These are phyloP conservation scores for Tinea pellionella DNA, from an alignment of 2,888 invertebrate species.

Conservation along the genomic window DNA sequence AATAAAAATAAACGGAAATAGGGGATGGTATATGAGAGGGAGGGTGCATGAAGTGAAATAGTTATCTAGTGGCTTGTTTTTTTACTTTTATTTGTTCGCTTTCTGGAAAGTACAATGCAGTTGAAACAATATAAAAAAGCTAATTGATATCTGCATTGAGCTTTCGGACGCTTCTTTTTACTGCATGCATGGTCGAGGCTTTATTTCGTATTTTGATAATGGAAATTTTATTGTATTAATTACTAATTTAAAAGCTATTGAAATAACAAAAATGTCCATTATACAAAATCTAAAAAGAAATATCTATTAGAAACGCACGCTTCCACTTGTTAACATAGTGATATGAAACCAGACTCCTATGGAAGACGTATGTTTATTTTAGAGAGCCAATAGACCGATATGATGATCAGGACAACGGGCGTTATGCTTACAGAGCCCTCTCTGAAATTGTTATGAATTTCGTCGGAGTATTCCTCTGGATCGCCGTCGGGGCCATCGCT, in stretches of 20 bases:
- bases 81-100: background rate
- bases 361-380: background rate
- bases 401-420: background rate
- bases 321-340: background rate
- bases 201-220: background rate
- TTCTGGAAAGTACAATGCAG: background rate
- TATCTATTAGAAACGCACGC: background rate
- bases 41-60: too few species aligned
- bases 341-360: background rate
- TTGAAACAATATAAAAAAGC: background rate
- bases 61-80: background rate
- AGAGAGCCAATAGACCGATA: background rate
- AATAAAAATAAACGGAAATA: background rate
- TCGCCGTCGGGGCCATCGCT: slow-evolving; percentile 87
- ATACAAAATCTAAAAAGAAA: background rate
- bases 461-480: slow-evolving; percentile 85
- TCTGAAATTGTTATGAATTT: slow-evolving; percentile 90
- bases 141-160: background rate
- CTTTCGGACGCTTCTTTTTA: background rate
- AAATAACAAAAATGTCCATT: too few species aligned
- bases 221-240: background rate
- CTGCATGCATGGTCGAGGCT: background rate
- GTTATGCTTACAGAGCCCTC: slow-evolving; percentile 68
- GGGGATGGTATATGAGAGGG: too few species aligned
- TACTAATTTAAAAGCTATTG: too few species aligned